Conservation (phyloP, 2,797 vertebrate genomes). For the Diplodus sargus region DNA sequence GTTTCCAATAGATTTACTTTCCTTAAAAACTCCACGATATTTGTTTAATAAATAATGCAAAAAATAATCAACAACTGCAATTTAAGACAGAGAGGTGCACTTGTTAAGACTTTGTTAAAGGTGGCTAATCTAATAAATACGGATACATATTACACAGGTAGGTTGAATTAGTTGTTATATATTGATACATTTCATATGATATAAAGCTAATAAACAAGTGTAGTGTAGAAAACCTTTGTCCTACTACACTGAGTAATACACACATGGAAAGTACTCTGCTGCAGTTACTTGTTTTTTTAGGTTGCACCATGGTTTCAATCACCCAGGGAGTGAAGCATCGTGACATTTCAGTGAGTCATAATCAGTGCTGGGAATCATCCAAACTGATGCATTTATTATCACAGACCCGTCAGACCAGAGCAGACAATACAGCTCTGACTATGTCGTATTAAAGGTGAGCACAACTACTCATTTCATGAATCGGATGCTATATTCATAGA, state of each 20-base stretch:
- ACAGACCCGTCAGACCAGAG: background rate
- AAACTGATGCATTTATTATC: background rate
- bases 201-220: too few species aligned
- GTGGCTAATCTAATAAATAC: too few species aligned
- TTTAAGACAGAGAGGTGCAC: too few species aligned
- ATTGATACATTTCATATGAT: too few species aligned
- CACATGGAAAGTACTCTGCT: background rate
- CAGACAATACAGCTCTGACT: background rate
- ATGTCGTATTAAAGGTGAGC: background rate
- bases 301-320: background rate
- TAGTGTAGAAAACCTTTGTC: too few species aligned
- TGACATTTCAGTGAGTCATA: conserved; percentile 3
- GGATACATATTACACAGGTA: too few species aligned
- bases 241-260: background rate
- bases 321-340: background rate
- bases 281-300: background rate
- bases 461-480: background rate
- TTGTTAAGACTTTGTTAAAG: too few species aligned
- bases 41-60: too few species aligned
- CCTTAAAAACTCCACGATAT: too few species aligned
- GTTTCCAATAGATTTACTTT: too few species aligned
- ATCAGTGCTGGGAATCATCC: background rate
- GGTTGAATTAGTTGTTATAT: too few species aligned
- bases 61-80: too few species aligned
- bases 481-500: background rate